Conservation (phyloP, 2,113 vertebrate genomes). For the Kryptolebias marmoratus region DNA sequence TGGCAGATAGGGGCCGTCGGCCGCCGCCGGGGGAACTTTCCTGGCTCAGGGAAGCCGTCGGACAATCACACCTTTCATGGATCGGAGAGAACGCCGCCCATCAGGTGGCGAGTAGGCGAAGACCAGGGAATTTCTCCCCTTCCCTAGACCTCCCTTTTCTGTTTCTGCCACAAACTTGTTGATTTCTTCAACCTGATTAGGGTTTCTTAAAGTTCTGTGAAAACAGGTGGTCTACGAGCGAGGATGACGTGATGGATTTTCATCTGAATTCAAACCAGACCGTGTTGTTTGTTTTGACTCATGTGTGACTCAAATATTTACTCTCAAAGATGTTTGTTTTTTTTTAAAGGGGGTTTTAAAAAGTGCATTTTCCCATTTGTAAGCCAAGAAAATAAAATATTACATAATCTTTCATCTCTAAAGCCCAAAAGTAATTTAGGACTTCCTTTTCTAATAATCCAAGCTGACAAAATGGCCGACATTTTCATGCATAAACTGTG, state of each 20-base stretch:
- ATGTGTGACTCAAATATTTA: neutral
- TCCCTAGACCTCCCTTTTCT: conserved; percentile 45
- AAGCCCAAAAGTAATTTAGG: too few species aligned
- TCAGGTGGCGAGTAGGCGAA: conserved; percentile 50
- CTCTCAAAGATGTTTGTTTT: too few species aligned
- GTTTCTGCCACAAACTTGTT: conserved; percentile 30
- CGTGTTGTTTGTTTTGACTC: neutral
- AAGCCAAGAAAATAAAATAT: too few species aligned
- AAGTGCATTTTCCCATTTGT: too few species aligned
- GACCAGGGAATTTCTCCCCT: conserved; percentile 67
- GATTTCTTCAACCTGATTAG: neutral
- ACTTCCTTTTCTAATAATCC: too few species aligned
- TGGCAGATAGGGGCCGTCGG: conserved; percentile 78
- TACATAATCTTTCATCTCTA: too few species aligned
- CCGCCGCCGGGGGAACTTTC: conserved; percentile 82
- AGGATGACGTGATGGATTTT: neutral
- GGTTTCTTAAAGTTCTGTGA: neutral
- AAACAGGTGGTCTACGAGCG: too few species aligned
- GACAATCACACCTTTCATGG: conserved; percentile 86
- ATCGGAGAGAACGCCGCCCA: conserved; percentile 72
- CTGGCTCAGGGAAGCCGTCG: conserved; percentile 74
- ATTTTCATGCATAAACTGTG: too few species aligned
- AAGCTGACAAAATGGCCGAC: too few species aligned
- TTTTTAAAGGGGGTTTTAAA: too few species aligned
- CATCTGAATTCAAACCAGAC: neutral